Base-by-base conservation (phyloP, 2,797 vertebrate genomes). In the Mus spretus region DNA sequence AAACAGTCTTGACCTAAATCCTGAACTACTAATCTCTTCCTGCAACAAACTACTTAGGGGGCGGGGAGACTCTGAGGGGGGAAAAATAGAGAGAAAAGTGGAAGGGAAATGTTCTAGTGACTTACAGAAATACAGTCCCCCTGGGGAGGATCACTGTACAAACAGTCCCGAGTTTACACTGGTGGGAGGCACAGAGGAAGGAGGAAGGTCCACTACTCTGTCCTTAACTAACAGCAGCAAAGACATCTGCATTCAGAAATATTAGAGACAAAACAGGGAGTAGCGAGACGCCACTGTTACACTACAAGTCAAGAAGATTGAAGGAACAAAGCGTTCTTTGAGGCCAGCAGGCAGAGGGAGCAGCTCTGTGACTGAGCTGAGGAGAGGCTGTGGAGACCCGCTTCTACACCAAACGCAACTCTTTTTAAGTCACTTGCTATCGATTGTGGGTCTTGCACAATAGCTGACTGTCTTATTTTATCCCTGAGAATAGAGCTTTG, bases 251-350 rank as follows among this genome's bases (percentile, higher is more conserved):
- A 9, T 26, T 78, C 90, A 81, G 47, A 34, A 79, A 95, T 92
- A 95, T 78, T 72, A 70, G 75, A 90, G 37, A 55, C 74, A n/a
- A 93, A 86, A 61, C 14, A 24, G 31, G 9, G 31, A 86, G 93
- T 40, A 95, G 80, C 44, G 44, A 83, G 74, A 74, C 53, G 24
- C 3, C 57, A n/a, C 40, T 85, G 50, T 53, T 74, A 95, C 72
- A 6, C 83, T 1, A 0, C 83, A 97, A 93, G 72, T 95, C 92
- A 93, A 0, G 86, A 77, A 79, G 94, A 95, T 4, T n/a, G 40
- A 44, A 75, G 61, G 83, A 94, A 98, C 95, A 97, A 98, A 98
- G 95, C 78, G 6, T 8, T 75, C 95, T 97, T 84, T 97, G 96
- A 98, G 93, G 22, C 34, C 82, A 89, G 92, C 3, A 2, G 92